Evolutionary conservation across 2,888 invertebrate species (phyloP), one percentile per base, ranked within the genome.

Genomic region (Cantharis nigra): DNA sequence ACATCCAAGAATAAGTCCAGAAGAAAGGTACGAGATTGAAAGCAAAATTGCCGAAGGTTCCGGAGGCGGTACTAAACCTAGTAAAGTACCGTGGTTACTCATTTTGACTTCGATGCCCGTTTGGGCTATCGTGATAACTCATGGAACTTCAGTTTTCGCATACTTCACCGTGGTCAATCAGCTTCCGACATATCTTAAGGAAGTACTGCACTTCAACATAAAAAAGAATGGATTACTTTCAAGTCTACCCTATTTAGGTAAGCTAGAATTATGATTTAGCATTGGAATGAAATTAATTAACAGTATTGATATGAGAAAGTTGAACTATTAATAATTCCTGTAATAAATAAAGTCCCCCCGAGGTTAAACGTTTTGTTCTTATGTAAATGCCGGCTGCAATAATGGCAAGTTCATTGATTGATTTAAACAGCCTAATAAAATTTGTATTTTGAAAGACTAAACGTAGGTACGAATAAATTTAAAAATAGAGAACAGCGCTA

Each of bases 131-230:
- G 92, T 96, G 81, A 88, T 96, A 76, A 95, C 95, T 0, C 96
- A 96, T 85, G 94, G 92, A 0, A 93, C 95, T 75, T 95, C 95
- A 7, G 96, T 96, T 70, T 97, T 96, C 89, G 95, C 96, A 0
- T 96, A 96, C 89, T 96, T 96, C 89, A 96, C 95, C 11, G 94
- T 97, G 33, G 93, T 96, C 81, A 95, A 96, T 89, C 96, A 96
- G 85, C 90, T 97, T 84, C 97, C 97, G 7, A 95, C 94, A 1
- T 97, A 95, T 87, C 94, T 96, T 92, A 93, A 95, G 87, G 92
- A 93, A 85, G 94, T 96, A 81, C 90, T 96, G 71, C 90, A 92
- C 80, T 95, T 93, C 84, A 91, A 94, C 84, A 95, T 96, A 84
- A 95, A 96, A 89, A 91, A 96, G 93, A 97, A 97, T 86, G 96